These are phyloP conservation scores for Subacronicta megacephala DNA, from an alignment of 2,888 invertebrate genomes.

Conservation along the genomic window DNA sequence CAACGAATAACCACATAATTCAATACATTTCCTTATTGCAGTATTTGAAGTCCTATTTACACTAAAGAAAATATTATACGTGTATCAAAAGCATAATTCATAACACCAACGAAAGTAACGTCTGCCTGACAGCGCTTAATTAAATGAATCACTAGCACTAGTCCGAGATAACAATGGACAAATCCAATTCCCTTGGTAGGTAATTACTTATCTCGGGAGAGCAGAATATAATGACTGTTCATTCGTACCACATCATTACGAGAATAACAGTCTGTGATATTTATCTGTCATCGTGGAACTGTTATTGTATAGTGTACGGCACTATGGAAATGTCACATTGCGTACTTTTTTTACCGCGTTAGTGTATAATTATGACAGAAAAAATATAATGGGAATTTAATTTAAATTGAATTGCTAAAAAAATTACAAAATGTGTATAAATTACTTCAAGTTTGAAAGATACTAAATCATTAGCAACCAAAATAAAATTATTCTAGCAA, in stretches of 20 bases:
- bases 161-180: conserved; percentile 65
- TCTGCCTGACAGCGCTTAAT: conserved; percentile 55
- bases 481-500: too few relatives aligned
- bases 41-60: not conserved
- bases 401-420: too few relatives aligned
- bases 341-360: too few relatives aligned
- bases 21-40: conserved; percentile 2
- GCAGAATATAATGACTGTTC: conserved; percentile 50
- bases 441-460: too few relatives aligned
- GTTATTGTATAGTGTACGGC: conserved; percentile 9
- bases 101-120: conserved; percentile 25
- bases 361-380: too few relatives aligned
- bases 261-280: conserved; percentile 16
- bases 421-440: too few relatives aligned
- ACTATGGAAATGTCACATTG: not conserved
- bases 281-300: conserved; percentile 15
- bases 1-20: not conserved
- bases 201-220: conserved; percentile 66
- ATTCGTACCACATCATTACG: conserved; percentile 24
- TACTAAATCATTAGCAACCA: too few relatives aligned
- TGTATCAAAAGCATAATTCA: conserved; percentile 3
- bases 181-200: conserved; percentile 66
- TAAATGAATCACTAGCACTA: conserved; percentile 65
- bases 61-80: conserved; percentile 10
- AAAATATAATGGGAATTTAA: too few relatives aligned